A percentile compares a stretch with the other conserved stretches of the same genome.
phyloP scores from a whole-genome alignment of 2,888 invertebrate species.

The Caenorhabditis becei region DNA sequence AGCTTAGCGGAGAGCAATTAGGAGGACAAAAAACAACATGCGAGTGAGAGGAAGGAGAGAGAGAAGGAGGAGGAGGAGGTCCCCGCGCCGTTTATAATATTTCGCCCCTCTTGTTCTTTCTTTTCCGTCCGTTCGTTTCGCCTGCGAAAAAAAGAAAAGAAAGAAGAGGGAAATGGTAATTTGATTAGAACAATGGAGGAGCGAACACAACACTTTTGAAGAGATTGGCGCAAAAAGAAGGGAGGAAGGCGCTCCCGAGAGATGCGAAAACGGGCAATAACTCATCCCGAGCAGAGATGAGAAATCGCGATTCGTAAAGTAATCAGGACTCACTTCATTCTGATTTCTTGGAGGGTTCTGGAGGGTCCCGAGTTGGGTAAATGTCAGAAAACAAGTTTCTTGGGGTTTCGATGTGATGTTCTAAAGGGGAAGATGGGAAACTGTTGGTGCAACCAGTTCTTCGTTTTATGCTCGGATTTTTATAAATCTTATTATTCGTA shows the following conservation, averaged over 20 bases:
- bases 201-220: constrained; percentile 19
- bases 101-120: constrained; percentile 7
- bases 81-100: constrained; percentile 48
- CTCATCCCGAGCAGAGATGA: not conserved
- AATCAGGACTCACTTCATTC: constrained; percentile 9
- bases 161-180: constrained; percentile 38
- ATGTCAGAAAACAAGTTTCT: no score
- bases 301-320: not conserved
- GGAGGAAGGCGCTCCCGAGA: constrained; percentile 6
- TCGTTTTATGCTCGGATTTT: no score
- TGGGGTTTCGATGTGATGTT: no score
- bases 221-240: constrained; percentile 8
- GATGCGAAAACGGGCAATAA: constrained; percentile 14
- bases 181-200: constrained; percentile 53
- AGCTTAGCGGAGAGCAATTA: constrained; percentile 60
- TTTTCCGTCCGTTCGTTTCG: not conserved
- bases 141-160: not conserved
- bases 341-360: no score
- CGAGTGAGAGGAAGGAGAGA: constrained; percentile 21
- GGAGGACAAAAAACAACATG: constrained; percentile 52
- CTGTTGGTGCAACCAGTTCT: no score
- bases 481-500: no score
- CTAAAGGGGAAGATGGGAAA: no score
- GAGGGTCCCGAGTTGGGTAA: no score
- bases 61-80: not conserved